Conservation (phyloP, 2,888 invertebrate species). For the Scaptomyza parva region DNA sequence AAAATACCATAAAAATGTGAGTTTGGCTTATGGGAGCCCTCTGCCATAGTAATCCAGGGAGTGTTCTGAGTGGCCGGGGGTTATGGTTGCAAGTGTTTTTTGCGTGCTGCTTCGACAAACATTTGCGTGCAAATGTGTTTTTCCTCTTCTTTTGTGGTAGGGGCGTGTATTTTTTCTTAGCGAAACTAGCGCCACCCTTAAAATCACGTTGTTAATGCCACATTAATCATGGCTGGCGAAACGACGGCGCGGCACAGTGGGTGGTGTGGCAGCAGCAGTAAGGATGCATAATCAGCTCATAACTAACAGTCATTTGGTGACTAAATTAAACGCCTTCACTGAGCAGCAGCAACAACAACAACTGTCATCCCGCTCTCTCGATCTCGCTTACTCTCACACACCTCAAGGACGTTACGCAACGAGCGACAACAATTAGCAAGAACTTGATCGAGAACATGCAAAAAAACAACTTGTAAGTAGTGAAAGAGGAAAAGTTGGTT, state of each 20-base stretch:
- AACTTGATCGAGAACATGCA: conserved; percentile 32
- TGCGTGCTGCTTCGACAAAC: conserved; percentile 53
- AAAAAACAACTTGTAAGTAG: conserved; percentile 23
- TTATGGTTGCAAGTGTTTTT: conserved; percentile 36
- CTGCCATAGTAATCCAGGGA: too few relatives aligned
- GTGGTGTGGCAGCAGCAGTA: background rate
- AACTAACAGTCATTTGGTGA: conserved; percentile 55
- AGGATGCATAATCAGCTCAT: conserved; percentile 59
- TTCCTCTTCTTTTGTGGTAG: background rate
- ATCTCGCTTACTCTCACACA: background rate
- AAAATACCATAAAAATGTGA: conserved; percentile 67
- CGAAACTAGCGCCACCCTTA: conserved; percentile 6
- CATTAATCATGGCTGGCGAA: conserved; percentile 62
- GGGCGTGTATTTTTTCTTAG: conserved; percentile 15
- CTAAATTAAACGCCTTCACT: conserved; percentile 52
- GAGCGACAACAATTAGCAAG: conserved; percentile 47
- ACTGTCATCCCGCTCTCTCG: background rate
- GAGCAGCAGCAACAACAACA: conserved; percentile 3
- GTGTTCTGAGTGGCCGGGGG: background rate
- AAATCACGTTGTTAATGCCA: conserved; percentile 66
- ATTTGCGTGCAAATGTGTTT: conserved; percentile 62
- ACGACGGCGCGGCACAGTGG: conserved; percentile 1
- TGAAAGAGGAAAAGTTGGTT: background rate
- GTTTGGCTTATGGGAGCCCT: conserved; percentile 15
- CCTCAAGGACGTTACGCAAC: conserved; percentile 24